Evolutionary conservation across 2,797 vertebrate genomes (phyloP).

Genomic region (Thalassophryne amazonica): DNA sequence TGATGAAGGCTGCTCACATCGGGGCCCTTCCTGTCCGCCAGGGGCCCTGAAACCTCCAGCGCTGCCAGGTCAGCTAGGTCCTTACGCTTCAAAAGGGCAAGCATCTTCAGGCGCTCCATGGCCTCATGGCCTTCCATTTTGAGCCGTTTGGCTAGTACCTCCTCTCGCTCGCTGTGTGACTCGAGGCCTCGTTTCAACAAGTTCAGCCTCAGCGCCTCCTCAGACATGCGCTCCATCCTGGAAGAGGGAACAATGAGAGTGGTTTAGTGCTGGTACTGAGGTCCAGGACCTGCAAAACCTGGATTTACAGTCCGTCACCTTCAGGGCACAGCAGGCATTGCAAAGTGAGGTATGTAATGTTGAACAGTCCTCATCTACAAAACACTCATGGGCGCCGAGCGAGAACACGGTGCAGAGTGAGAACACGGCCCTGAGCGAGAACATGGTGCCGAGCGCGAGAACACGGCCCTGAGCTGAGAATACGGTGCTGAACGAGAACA

Average conservation of each 20-base stretch:
- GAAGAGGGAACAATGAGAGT: background rate
- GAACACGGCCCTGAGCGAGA: no score
- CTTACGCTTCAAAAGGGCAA: constrained; percentile 91
- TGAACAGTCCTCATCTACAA: no score
- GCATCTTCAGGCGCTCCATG: constrained; percentile 96
- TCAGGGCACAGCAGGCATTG: no score
- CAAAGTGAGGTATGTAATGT: no score
- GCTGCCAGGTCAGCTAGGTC: constrained; percentile 84
- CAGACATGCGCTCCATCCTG: constrained; percentile 93
- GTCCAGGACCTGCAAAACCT: no score
- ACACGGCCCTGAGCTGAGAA: no score
- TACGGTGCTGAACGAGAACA: no score
- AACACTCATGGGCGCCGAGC: no score
- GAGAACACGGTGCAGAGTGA: no score
- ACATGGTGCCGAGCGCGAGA: no score
- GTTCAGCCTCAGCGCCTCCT: constrained; percentile 91
- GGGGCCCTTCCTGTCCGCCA: constrained; percentile 73
- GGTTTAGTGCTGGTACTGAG: background rate
- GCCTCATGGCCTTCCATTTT: constrained; percentile 97
- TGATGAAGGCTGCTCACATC: constrained; percentile 65
- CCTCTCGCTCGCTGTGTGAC: constrained; percentile 83
- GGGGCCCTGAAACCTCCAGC: constrained; percentile 57
- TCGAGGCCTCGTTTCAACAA: constrained; percentile 90
- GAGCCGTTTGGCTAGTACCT: constrained; percentile 88
- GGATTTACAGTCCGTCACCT: no score